Evolutionary conservation across 23 tunicate species (phyloP), one percentile per base, ranked within the genome.

Genomic region (Oikopleura albicans): DNA sequence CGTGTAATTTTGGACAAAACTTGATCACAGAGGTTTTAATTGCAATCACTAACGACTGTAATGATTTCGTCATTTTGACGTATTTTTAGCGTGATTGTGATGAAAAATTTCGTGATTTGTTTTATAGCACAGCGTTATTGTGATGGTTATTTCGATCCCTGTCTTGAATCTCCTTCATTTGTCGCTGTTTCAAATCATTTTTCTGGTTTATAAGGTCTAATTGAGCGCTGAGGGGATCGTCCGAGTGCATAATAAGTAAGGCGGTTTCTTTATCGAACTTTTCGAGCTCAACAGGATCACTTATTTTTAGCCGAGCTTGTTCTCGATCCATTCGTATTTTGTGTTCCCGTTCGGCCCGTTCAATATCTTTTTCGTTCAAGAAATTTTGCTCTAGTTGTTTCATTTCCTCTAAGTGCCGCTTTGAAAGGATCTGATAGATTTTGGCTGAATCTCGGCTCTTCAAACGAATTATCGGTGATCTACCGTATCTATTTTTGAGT

Each of bases 91-190:
- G n/a, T n/a, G n/a, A n/a, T n/a, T n/a, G n/a, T n/a, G n/a, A n/a
- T n/a, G n/a, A n/a, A n/a, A n/a, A n/a, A n/a, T n/a, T n/a, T n/a
- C n/a, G n/a, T n/a, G n/a, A n/a, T n/a, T n/a, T n/a, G n/a, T n/a
- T n/a, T n/a, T n/a, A n/a, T n/a, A n/a, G n/a, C n/a, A n/a, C n/a
- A n/a, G n/a, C n/a, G n/a, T n/a, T n/a, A n/a, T n/a, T n/a, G n/a
- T n/a, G n/a, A 49, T 49, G 22, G 22, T 49, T 49, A 49, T 49
- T 49, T 16, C 28, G 79, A 16, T n/a, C n/a, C n/a, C 4, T 29
- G 31, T 71, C 79, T 71, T 71, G 79, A 29, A 71, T 29, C 37
- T 71, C 79, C 37, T 71, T 71, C 79, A 71, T 71, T 71, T 71
- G 79, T 37, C 37, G 33, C 4, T 71, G 37, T 71, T 71, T 71